Evolutionary conservation across 2,113 vertebrate species (phyloP), one percentile per base, ranked within the genome.

Genomic region (Donacobius atricapilla): DNA sequence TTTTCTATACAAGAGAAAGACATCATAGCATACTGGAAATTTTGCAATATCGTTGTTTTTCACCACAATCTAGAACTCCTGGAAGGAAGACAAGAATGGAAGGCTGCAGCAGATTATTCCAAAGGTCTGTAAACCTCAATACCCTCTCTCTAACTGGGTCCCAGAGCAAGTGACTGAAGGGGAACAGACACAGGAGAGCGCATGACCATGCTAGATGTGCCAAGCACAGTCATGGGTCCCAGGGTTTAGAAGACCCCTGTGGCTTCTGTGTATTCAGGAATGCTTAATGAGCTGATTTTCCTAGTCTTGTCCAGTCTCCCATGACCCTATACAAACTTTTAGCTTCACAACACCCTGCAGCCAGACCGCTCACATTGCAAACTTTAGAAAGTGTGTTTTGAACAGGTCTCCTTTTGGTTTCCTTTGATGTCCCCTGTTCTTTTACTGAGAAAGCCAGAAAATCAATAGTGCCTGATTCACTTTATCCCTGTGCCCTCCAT

Each of bases 211-310:
- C 28, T 60, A 35, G 56, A 17, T 23, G 54, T 7, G 48, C 47
- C 2, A 2, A 50, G 51, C 18, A 24, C 22, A 45, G 27, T 6
- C 4, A 0, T 2, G 10, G 5, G 6, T 42, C 58, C 33, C 14
- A 31, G 24, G 44, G 30, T 9, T 58, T 24, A n/a, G 2, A 47
- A 54, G 42, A 30, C 8, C 28, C 9, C 1, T 5, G 35, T 44
- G 25, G 14, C 24, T 87, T 84, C 83, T 58, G 5, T 6, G 2
- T 25, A 19, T 25, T 53, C 27, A 39, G 24, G 27, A 81, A 22
- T 24, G 11, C 27, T 33, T 28, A 35, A 39, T 17, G 18, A 15
- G 7, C 19, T 72, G 15, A 5, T 53, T 88, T 63, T 50, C 58
- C 65, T 9, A 39, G 22, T 22, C n/a, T 78, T 4, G 0, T 11